Evolutionary conservation across 2,113 vertebrate species (phyloP).

Genomic region (Phylloscopus whistleri): DNA sequence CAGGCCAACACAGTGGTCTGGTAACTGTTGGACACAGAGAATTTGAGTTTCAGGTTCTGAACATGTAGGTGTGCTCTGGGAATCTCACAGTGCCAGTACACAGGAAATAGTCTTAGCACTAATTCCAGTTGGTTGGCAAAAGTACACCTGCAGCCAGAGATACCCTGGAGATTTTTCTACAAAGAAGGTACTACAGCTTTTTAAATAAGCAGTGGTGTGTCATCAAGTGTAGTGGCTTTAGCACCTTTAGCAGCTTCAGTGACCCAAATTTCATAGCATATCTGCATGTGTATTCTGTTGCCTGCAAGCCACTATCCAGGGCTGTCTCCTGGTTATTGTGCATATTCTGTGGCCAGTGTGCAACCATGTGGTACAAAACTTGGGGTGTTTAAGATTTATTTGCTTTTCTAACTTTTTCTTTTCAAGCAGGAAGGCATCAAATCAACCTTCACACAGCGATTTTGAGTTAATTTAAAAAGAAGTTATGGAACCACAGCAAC

Average conservation of each 20-base stretch:
- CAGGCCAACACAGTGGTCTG: background rate
- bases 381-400: background rate
- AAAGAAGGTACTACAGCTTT: background rate
- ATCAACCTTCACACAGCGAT: background rate
- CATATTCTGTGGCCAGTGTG: background rate
- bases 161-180: background rate
- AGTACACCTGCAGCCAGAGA: background rate
- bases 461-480: background rate
- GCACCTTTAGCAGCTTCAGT: background rate
- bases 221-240: background rate
- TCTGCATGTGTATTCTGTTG: background rate
- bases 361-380: background rate
- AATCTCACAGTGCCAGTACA: background rate
- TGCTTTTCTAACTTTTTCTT: background rate
- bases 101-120: background rate
- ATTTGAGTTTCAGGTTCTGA: background rate
- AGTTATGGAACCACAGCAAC: background rate
- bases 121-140: background rate
- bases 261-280: accelerated
- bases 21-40: background rate
- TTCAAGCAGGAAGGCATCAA: background rate
- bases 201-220: background rate
- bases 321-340: background rate
- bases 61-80: background rate
- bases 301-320: background rate